phyloP scores from a whole-genome alignment of 2,888 invertebrate species.

The Luperina testacea region DNA sequence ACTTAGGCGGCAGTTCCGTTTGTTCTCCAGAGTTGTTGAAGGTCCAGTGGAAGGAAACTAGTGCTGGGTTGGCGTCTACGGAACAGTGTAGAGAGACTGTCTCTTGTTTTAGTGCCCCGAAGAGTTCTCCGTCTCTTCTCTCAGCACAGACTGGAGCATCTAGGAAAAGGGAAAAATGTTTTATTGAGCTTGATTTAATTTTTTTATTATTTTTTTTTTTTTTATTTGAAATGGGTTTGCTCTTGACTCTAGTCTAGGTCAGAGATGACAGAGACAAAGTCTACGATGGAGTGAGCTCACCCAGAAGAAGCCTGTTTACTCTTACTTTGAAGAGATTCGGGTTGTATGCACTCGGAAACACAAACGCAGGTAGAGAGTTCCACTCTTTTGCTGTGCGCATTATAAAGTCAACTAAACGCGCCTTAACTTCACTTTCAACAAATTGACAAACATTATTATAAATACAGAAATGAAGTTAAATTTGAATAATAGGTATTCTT shows the following conservation, averaged over 20 bases:
- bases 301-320: too few relatives aligned
- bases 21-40: conserved; percentile 97
- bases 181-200: too few relatives aligned
- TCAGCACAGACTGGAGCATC: conserved; percentile 94
- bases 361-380: too few relatives aligned
- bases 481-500: not conserved
- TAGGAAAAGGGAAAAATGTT: conserved; percentile 70
- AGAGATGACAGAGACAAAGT: too few relatives aligned
- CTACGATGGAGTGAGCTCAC: too few relatives aligned
- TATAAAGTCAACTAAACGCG: too few relatives aligned
- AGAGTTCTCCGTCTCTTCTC: conserved; percentile 93
- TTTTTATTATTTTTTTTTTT: too few relatives aligned
- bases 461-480: not conserved
- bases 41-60: conserved; percentile 96
- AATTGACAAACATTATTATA: not conserved
- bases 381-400: too few relatives aligned
- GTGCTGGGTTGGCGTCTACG: conserved; percentile 96
- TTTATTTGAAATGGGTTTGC: too few relatives aligned
- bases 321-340: too few relatives aligned
- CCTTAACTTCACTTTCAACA: not conserved
- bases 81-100: conserved; percentile 96
- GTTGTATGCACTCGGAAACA: too few relatives aligned
- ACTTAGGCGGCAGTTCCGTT: conserved; percentile 93
- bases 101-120: conserved; percentile 96
- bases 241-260: too few relatives aligned